Percentiles rank a stretch among this genome's conserved stretches.
Conservation (phyloP, 92 coral and sea anemone species). For the Phenganax stokvisi region DNA sequence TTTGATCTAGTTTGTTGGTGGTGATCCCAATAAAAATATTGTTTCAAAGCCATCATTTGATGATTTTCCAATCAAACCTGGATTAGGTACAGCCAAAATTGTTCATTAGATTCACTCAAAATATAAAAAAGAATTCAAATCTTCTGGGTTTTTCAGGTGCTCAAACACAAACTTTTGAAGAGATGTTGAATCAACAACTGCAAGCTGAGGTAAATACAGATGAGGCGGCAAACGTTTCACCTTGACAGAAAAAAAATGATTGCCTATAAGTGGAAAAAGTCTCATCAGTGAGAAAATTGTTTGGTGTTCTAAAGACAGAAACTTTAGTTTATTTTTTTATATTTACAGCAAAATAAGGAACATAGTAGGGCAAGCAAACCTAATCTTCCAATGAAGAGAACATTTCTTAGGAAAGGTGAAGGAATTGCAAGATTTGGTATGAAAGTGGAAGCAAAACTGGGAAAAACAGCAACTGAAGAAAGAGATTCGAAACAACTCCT, state of each 20-base stretch:
- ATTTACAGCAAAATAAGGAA: neutral
- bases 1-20: neutral
- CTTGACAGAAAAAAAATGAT: neutral
- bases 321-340: neutral
- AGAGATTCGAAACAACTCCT: neutral
- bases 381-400: constrained; percentile 24
- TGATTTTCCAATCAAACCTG: constrained; percentile 70
- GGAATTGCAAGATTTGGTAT: constrained; percentile 81
- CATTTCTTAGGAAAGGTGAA: constrained; percentile 89
- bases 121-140: neutral
- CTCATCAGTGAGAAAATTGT: too few species aligned
- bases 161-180: constrained; percentile 64
- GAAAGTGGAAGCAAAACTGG: constrained; percentile 25
- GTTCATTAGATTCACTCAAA: neutral
- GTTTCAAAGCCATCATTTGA: constrained; percentile 44
- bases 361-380: neutral
- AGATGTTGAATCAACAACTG: constrained; percentile 67
- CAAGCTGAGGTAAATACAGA: constrained; percentile 44
- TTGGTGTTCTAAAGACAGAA: too few species aligned
- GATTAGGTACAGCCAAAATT: constrained; percentile 34
- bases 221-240: neutral
- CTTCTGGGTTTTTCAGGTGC: constrained; percentile 38
- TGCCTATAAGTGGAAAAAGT: neutral
- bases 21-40: neutral
- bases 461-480: neutral